Evolutionary conservation across 2,888 invertebrate species (phyloP), one percentile per base, ranked within the genome.

Genomic region (Keiferia lycopersicella): DNA sequence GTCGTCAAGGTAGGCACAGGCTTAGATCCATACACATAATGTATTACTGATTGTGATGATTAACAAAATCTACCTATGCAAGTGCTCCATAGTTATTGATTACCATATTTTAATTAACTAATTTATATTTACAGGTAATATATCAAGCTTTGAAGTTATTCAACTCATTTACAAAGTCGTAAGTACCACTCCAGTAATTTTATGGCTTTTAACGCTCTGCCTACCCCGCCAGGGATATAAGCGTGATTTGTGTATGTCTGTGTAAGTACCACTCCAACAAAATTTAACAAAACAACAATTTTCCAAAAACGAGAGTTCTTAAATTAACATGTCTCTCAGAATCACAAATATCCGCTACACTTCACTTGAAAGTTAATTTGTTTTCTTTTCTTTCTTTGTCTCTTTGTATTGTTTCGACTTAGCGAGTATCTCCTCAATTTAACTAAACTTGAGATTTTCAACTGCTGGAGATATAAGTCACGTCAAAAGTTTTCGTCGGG

Each of bases 381-480:
- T 73, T 75, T 72, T 66, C 69, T 64, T 68, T 67, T 68, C 65
- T 30, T 64, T 66, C 64, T 62, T 68, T 69, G 67, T 68, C 68
- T 68, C 61, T 64, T 67, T 65, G 66, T 71, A 72, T 71, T 8
- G 26, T 16, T 56, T 56, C 56, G 34, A 56, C 34, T 56, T 34
- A 45, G 45, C 45, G 45, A 45, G 34, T 34, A 56, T 72, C 67
- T 70, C 66, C 70, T 69, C 75, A 76, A 78, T 76, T 79, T 76
- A 73, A 71, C 70, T 71, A 78, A 81, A 83, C 77, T 83, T 82
- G 72, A 34, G 56, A 34, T 56, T 56, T 70, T 71, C 78, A 80
- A 83, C 77, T 83, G 82, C 71, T 74, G 66, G 73, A 83, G 83
- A 83, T 82, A 88, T 87, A 87, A 88, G 84, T 89, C 86, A 87